A percentile compares a stretch with the other conserved stretches of the same genome.
Conservation (phyloP, 2,888 invertebrate genomes). For the Mamestra brassicae region DNA sequence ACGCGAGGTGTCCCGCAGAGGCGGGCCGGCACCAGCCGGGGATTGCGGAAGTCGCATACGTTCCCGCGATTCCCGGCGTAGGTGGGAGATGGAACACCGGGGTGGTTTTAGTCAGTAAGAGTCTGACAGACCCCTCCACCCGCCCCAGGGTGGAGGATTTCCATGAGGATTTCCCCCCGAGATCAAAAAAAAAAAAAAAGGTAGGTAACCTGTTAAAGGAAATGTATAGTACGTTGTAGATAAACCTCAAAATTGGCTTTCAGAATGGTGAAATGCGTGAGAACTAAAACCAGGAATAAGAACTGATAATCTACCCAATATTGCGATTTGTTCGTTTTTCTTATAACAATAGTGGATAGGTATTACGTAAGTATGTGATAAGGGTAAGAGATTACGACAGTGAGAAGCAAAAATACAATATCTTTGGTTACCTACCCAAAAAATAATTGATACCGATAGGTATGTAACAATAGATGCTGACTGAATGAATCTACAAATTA, state of each 20-base stretch:
- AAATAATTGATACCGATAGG: constrained; percentile 2
- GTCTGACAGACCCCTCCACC: too few relatives aligned
- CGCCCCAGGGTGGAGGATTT: too few relatives aligned
- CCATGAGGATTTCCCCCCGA: too few relatives aligned
- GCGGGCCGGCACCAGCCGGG: too few relatives aligned
- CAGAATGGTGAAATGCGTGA: not conserved
- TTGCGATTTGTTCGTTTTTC: not conserved
- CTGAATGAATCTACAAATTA: constrained; percentile 4
- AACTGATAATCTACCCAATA: not conserved
- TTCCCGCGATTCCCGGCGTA: too few relatives aligned
- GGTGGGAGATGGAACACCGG: too few relatives aligned
- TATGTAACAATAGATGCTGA: constrained; percentile 7
- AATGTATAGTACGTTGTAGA: too few relatives aligned
- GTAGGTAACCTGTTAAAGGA: too few relatives aligned
- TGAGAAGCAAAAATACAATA: constrained; percentile 22
- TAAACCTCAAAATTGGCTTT: not conserved
- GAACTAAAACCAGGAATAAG: not conserved
- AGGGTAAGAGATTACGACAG: not conserved
- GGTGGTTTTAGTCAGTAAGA: too few relatives aligned
- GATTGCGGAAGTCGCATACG: too few relatives aligned
- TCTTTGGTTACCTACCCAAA: not conserved
- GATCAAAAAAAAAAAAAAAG: too few relatives aligned
- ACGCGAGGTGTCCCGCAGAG: too few relatives aligned
- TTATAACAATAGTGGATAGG: not conserved
- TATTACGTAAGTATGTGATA: not conserved